A percentile compares a stretch with the other conserved stretches of the same genome.
phyloP scores from a whole-genome alignment of 2,888 invertebrate species.

The Stenichneumon culpator region DNA sequence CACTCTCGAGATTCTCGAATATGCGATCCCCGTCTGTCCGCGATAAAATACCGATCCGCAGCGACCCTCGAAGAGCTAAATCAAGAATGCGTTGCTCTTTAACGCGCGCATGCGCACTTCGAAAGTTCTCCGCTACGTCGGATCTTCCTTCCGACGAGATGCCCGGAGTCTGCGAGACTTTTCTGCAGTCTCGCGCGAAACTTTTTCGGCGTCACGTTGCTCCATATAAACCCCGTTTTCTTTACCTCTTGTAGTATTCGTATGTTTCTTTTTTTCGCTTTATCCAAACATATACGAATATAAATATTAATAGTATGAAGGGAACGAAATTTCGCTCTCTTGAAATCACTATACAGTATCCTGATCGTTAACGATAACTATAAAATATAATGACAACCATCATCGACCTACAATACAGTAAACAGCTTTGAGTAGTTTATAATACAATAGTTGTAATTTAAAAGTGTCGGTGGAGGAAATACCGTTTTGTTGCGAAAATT shows the following conservation, averaged over 20 bases:
- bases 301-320: background rate
- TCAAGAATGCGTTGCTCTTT: constrained; percentile 24
- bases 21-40: background rate
- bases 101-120: constrained; percentile 44
- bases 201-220: constrained; percentile 7
- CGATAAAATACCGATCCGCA: background rate
- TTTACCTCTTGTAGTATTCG: background rate
- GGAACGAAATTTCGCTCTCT: background rate
- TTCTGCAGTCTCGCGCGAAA: constrained; percentile 50
- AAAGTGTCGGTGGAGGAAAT: background rate
- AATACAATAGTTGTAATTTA: background rate
- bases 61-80: constrained; percentile 11
- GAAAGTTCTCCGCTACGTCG: constrained; percentile 19
- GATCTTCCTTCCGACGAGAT: constrained; percentile 8
- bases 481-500: constrained; percentile 8
- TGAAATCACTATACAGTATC: background rate
- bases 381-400: background rate
- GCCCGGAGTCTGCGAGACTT: constrained; percentile 21
- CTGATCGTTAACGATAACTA: background rate
- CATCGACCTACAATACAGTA: background rate
- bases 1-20: too few species aligned
- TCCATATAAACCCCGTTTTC: background rate
- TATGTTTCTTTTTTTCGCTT: background rate
- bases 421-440: background rate
- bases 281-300: background rate